Base-by-base conservation (phyloP, 2,888 invertebrate genomes). In the Gymnoscelis rufifasciata region DNA sequence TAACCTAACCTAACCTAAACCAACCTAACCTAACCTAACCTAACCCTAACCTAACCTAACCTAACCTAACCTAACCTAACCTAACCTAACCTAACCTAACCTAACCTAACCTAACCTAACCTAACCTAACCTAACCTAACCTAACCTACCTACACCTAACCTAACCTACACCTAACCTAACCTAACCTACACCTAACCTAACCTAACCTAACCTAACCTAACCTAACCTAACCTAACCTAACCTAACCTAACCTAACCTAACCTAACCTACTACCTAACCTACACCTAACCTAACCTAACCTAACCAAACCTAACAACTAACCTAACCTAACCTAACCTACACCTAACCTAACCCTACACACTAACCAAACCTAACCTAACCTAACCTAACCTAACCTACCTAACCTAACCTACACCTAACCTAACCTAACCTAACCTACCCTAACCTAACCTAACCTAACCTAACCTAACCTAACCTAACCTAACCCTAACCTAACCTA, bases 61-160 rank as follows among this genome's bases (percentile, higher is more conserved):
- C 54, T 54, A 54, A 54, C 54, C 57, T 52, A 54, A 54, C 57
- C 57, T 54, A 57, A 52, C 57, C 54, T 57, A 56, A 54, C 56
- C 57, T 54, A 57, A 54, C 56, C 56, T 54, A 56, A 56, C 56
- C 56, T 52, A 54, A 56, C 56, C 56, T 52, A 54, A 54, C 56
- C 56, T 57, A 57, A 57, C 54, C 57, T 54, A 57, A 57, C 54
- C 56, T 54, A 54, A 56, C 56, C 56, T 53, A 56, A 56, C 56
- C 56, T 54, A 56, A 55, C 57, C 57, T 55, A 55, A n/a, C n/a
- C n/a, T n/a, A n/a, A n/a, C n/a, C n/a, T n/a, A n/a, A n/a, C n/a
- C n/a, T n/a, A n/a, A 51, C 57, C 53, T 52, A 57, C 49, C 54
- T 52, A 48, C 52, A 52, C 56, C 53, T 52, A 54, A 50, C 14